Evolutionary conservation across 2,888 invertebrate species (phyloP).

Genomic region (Aphelenchoides bicaudatus): DNA sequence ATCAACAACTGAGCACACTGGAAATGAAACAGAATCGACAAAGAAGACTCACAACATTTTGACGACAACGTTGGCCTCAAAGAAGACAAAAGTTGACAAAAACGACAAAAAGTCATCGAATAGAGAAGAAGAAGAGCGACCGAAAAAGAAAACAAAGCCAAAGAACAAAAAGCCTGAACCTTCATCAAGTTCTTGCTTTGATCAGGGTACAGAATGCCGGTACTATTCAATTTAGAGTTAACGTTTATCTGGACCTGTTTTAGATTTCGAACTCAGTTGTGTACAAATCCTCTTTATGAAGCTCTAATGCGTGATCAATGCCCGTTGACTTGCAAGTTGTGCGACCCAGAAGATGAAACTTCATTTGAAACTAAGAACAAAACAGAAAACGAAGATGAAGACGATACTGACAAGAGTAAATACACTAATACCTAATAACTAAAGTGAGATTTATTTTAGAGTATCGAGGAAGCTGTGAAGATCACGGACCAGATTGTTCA

Average conservation of each 20-base stretch:
- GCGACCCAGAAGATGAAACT: no score
- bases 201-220: no score
- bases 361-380: no score
- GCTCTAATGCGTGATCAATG: conserved; percentile 7
- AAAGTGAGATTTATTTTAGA: background rate
- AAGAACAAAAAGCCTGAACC: conserved; percentile 6
- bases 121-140: background rate
- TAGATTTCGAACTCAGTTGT: background rate
- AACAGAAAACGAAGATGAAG: background rate
- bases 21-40: background rate
- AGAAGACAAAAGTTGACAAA: background rate
- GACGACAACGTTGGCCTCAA: no score
- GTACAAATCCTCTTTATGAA: conserved; percentile 2
- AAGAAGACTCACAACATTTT: no score
- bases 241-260: no score
- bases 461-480: background rate
- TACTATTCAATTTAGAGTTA: no score
- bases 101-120: background rate
- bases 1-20: background rate
- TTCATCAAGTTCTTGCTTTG: no score
- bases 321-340: background rate
- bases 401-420: background rate
- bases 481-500: conserved; percentile 7
- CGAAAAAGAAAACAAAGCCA: background rate
- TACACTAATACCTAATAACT: background rate